These are phyloP conservation scores for Anhinga anhinga DNA, from an alignment of 2,113 vertebrate species.

Conservation along the genomic window DNA sequence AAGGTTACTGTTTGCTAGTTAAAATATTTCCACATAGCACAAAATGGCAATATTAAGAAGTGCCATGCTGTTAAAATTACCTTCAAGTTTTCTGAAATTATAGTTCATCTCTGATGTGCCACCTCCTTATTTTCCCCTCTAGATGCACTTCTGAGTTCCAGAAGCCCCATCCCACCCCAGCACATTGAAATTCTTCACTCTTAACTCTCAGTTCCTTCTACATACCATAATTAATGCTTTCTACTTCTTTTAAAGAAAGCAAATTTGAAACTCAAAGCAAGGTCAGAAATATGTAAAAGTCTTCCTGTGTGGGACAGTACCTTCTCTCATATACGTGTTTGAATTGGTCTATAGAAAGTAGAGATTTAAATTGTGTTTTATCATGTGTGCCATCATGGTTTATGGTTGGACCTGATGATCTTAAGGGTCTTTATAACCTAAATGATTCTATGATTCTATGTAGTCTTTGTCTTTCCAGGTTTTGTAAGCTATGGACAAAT, in stretches of 20 bases:
- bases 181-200: neutral
- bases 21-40: neutral
- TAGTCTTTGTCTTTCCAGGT: neutral
- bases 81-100: neutral
- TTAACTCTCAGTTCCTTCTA: neutral
- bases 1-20: neutral
- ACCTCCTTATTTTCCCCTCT: neutral
- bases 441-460: neutral
- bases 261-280: neutral
- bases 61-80: neutral
- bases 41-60: neutral
- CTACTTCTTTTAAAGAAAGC: neutral
- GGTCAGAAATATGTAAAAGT: neutral
- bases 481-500: neutral
- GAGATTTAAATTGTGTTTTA: neutral
- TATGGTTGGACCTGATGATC: neutral
- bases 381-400: neutral
- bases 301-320: neutral
- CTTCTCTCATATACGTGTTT: neutral
- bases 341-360: neutral
- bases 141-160: neutral
- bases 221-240: neutral
- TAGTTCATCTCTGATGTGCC: neutral
- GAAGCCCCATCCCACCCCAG: neutral
- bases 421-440: neutral